phyloP scores from a whole-genome alignment of 2,888 invertebrate genomes.

The Malthinus flaveolus region DNA sequence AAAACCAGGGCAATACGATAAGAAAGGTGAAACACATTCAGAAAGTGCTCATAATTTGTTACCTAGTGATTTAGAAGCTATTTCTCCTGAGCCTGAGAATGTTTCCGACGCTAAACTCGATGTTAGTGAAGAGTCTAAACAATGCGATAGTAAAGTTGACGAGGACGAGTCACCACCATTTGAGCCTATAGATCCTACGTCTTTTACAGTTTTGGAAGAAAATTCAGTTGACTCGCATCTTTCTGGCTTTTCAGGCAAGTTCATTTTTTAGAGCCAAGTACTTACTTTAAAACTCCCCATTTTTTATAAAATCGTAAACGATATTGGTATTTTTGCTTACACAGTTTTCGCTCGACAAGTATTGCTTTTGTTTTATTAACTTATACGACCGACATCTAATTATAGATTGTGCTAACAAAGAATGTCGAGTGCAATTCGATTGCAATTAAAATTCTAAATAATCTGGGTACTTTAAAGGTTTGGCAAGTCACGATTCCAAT shows the following conservation, averaged over 20 bases:
- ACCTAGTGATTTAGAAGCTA: slow-evolving; percentile 78
- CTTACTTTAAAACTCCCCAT: too few relatives aligned
- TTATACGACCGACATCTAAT: too few relatives aligned
- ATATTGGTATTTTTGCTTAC: too few relatives aligned
- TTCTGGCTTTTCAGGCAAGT: slow-evolving; percentile 58
- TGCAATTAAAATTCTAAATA: too few relatives aligned
- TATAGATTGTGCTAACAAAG: too few relatives aligned
- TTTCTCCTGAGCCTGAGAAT: slow-evolving; percentile 75
- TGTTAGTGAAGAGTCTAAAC: slow-evolving; percentile 44
- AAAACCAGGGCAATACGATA: slow-evolving; percentile 57
- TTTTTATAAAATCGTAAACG: too few relatives aligned
- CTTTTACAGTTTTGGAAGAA: slow-evolving; percentile 54
- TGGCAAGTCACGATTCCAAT: slow-evolving; percentile 59
- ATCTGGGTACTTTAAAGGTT: slow-evolving; percentile 42
- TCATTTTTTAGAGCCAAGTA: neutral
- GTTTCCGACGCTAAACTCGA: slow-evolving; percentile 53
- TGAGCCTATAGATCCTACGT: slow-evolving; percentile 59
- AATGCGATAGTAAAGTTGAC: slow-evolving; percentile 58
- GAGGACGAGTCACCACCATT: slow-evolving; percentile 70
- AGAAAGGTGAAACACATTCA: slow-evolving; percentile 17
- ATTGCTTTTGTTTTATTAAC: too few relatives aligned
- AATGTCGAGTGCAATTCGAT: too few relatives aligned
- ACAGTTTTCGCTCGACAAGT: too few relatives aligned
- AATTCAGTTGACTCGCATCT: slow-evolving; percentile 62
- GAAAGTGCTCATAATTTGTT: slow-evolving; percentile 58